Evolutionary conservation across 2,797 vertebrate species (phyloP), one percentile per base, ranked within the genome.

Genomic region (Martes flavigula): DNA sequence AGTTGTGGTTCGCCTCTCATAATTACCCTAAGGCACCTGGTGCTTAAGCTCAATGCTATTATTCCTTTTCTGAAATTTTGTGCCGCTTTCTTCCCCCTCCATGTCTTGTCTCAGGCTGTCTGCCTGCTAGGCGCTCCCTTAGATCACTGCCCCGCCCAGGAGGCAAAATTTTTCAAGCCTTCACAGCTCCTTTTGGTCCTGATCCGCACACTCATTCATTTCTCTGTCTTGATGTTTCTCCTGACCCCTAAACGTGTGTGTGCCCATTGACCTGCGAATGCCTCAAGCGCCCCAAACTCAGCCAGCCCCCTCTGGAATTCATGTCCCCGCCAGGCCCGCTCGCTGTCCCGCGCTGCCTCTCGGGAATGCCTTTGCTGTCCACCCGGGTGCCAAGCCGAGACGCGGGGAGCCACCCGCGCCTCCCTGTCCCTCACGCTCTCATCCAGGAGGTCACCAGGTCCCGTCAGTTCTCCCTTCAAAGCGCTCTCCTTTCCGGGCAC

Each of bases 391-490:
- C 72, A 23, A 17, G 25, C 88, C 73, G 15, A 62, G 48, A 62
- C 21, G 2, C 15, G 4, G 5, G 38, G 54, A 86, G 40, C 21
- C 27, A 54, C 64, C 48, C 17, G 68, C 43, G 25, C 62, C 81
- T 82, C 25, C 27, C 10, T 62, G 4, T 23, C 23, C 27, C 30
- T 62, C 72, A 21, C 4, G 23, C 5, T 21, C 46, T 68, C 54
- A 21, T 85, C 87, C n/a, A 77, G 1, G 64, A 81, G 86, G 62
- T 91, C 77, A 66, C 68, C 40, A 17, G 25, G 38, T 68, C n/a
- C 70, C 64, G 7, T 51, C 48, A 32, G 7, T 58, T 46, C 78
- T 68, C 2, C 38, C 48, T 93, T 72, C 27, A 25, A 32, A 58
- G 54, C 11, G 14, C 54, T 35, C 27, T 68, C 81, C 58, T 73